phyloP scores from a whole-genome alignment of 1,140 invertebrate genomes.

The Drosophila tristis region DNA sequence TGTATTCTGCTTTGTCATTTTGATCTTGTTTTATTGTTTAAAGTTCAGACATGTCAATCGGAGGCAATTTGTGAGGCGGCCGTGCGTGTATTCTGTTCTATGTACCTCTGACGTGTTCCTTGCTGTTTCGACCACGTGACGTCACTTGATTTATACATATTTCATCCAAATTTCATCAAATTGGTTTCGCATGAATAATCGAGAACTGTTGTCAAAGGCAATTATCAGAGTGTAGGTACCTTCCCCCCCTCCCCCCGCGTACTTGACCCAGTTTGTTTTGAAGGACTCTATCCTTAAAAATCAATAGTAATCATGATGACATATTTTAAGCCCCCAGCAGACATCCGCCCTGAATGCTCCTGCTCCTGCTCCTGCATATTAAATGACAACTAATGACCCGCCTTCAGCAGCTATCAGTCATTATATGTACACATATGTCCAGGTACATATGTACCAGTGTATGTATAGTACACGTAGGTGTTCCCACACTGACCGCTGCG shows the following conservation, averaged over 20 bases:
- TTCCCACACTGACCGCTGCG: slow-evolving; percentile 34
- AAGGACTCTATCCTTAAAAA: slow-evolving; percentile 42
- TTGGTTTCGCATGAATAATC: slow-evolving; percentile 3
- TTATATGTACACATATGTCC: background rate
- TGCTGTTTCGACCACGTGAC: slow-evolving; percentile 13
- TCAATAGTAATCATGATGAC: slow-evolving; percentile 46
- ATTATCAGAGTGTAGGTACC: background rate
- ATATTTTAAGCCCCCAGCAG: background rate
- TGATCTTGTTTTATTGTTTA: slow-evolving; percentile 5
- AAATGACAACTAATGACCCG: slow-evolving; percentile 36
- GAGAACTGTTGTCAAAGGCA: background rate
- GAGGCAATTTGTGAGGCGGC: background rate
- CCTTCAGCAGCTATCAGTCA: slow-evolving; percentile 16
- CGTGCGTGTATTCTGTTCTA: slow-evolving; percentile 2
- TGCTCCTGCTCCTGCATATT: slow-evolving; percentile 37
- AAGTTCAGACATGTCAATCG: slow-evolving; percentile 22
- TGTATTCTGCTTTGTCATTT: slow-evolving; percentile 14
- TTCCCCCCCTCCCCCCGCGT: background rate
- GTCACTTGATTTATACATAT: slow-evolving; percentile 1
- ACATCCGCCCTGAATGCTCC: background rate
- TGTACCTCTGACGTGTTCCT: slow-evolving; percentile 39
- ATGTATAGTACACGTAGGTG: slow-evolving; percentile 17
- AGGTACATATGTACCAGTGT: background rate
- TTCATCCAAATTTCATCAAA: slow-evolving; percentile 3
- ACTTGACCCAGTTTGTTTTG: slow-evolving; percentile 21